A percentile compares a stretch with the other conserved stretches of the same genome.
Conservation (phyloP, 1,140 invertebrate species). For the Drosophila rufa region DNA sequence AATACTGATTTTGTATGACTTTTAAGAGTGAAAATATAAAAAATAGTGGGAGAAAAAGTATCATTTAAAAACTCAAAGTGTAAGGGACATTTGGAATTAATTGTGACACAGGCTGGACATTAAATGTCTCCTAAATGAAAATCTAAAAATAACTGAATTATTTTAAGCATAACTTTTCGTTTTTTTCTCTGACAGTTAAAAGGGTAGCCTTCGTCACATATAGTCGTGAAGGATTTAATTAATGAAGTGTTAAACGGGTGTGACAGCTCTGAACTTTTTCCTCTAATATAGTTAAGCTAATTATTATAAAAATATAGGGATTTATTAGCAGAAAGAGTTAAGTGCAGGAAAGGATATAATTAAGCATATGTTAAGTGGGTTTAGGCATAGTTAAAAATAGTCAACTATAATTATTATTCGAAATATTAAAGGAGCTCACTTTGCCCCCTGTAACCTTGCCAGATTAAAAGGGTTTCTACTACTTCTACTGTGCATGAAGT, state of each 20-base stretch:
- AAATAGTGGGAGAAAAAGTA: no score
- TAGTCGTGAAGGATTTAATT: neutral
- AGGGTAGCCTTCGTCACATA: neutral
- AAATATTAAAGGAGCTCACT: neutral
- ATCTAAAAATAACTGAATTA: neutral
- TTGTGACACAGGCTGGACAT: neutral
- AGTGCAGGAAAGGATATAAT: neutral
- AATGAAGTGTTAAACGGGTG: neutral
- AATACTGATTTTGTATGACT: neutral
- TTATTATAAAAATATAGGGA: neutral
- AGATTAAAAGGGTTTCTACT: neutral
- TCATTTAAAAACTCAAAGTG: neutral
- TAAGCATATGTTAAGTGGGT: no score
- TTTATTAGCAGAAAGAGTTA: neutral
- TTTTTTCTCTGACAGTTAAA: slow-evolving; percentile 1
- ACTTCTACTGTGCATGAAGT: neutral
- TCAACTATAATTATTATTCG: neutral
- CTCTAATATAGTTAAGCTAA: neutral
- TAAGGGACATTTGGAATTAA: neutral
- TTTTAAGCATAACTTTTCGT: neutral
- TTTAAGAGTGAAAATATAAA: neutral
- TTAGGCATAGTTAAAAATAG: neutral
- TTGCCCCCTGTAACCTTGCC: neutral
- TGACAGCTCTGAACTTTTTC: neutral
- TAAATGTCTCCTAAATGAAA: neutral